A percentile compares a stretch with the other conserved stretches of the same genome.
Conservation (phyloP, 2,797 vertebrate genomes). For the Antennarius maculatus region DNA sequence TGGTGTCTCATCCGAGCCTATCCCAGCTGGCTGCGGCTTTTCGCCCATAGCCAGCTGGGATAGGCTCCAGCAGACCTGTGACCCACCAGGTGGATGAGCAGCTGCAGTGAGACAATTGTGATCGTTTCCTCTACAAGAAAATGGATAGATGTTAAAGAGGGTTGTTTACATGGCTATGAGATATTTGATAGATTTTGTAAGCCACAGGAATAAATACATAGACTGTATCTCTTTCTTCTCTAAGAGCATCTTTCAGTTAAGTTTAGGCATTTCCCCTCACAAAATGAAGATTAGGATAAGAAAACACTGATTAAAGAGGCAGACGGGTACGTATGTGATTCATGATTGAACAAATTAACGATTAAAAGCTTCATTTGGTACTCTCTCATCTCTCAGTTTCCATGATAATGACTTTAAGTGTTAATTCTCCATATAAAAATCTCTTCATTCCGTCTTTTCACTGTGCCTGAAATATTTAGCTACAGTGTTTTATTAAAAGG, state of each 20-base stretch:
- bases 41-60: too few species aligned
- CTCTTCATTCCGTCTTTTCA: conserved; percentile 7
- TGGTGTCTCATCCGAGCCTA: too few species aligned
- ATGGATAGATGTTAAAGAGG: background rate
- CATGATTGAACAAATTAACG: background rate
- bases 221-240: background rate
- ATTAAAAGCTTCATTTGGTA: background rate
- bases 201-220: background rate
- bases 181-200: too few species aligned
- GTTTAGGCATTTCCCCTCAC: background rate
- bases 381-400: background rate
- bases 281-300: background rate
- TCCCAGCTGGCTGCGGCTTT: too few species aligned
- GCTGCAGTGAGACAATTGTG: too few species aligned
- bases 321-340: background rate
- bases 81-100: too few species aligned
- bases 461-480: background rate
- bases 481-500: background rate
- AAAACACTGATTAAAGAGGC: background rate
- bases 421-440: background rate
- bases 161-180: background rate
- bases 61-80: too few species aligned
- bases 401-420: conserved; percentile 10
- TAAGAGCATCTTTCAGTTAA: too few species aligned
- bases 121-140: too few species aligned